Base-by-base conservation (phyloP, 1,140 invertebrate genomes). In the Eulimnadia texana region DNA sequence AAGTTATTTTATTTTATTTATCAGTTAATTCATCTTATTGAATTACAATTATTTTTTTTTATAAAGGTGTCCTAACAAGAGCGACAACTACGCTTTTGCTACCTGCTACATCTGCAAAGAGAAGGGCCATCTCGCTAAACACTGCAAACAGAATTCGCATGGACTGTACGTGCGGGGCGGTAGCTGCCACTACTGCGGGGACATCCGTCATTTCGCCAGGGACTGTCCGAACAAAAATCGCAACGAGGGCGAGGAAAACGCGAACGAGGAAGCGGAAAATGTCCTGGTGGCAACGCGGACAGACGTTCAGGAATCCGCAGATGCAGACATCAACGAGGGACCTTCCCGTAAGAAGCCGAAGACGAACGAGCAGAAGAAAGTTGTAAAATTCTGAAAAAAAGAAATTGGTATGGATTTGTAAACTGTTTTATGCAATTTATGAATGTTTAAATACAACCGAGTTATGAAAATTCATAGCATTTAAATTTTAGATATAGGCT, bases 1-100 rank as follows among this genome's bases (percentile, higher is more conserved):
- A 79, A 76, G 64, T 19, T 64, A 62, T 57, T 47, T 55, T 11
- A n/a, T 61, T 16, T 10, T 53, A 58, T 65, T 51, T 29, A 29
- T n/a, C 16, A 60, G 33, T 6, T 42, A 6, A 9, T 42, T 42
- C 33, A 9, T 42, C 6, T 42, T 42, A 42, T 6, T 9, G 6
- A 42, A 42, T 16, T 42, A 9, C 33, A 42, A 42, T 42, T 9
- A 42, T 42, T 6, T 42, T 42, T 42, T 42, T 42, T n/a, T n/a
- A n/a, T 6, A 42, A 6, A 42, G 33, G 33, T 42, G 33, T 42
- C 33, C 33, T 16, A 42, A 42, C 33, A 42, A 42, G 33, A 42
- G 33, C 33, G 33, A 42, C 6, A 42, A 42, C 33, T 42, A 42
- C 33, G 33, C 33, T 9, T 42, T 42, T 16, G 33, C 33, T 16